Conservation (phyloP, 2,113 vertebrate species). For the Ctenodactylus gundi region DNA sequence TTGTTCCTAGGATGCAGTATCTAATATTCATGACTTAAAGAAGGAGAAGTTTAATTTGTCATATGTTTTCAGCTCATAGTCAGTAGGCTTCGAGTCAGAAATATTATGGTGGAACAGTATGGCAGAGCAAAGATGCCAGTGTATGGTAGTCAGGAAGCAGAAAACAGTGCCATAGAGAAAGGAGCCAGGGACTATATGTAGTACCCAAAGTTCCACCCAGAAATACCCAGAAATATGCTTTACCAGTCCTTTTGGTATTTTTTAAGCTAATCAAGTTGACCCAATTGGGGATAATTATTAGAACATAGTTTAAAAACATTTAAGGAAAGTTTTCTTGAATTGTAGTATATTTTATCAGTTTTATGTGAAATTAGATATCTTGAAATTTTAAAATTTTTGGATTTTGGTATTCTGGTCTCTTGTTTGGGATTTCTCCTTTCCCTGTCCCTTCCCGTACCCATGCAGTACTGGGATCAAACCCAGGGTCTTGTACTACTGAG, state of each 20-base stretch:
- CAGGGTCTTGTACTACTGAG: neutral
- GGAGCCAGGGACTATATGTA: neutral
- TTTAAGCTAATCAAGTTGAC: neutral
- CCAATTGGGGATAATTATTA: too few species aligned
- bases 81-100: neutral
- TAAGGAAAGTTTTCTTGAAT: conserved; percentile 14
- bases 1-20: neutral
- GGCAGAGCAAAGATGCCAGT: neutral
- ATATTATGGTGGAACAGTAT: neutral
- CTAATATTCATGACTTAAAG: neutral
- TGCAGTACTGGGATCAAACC: neutral
- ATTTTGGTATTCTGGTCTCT: neutral
- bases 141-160: neutral
- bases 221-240: neutral
- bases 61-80: neutral
- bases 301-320: neutral
- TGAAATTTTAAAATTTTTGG: neutral
- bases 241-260: neutral
- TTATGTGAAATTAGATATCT: neutral
- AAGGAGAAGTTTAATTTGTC: neutral
- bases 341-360: neutral
- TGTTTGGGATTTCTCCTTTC: neutral
- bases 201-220: neutral
- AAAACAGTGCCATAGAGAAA: neutral
- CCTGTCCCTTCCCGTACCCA: too few species aligned